Evolutionary conservation across 2,888 invertebrate species (phyloP).

Genomic region (Dione vanillae): DNA sequence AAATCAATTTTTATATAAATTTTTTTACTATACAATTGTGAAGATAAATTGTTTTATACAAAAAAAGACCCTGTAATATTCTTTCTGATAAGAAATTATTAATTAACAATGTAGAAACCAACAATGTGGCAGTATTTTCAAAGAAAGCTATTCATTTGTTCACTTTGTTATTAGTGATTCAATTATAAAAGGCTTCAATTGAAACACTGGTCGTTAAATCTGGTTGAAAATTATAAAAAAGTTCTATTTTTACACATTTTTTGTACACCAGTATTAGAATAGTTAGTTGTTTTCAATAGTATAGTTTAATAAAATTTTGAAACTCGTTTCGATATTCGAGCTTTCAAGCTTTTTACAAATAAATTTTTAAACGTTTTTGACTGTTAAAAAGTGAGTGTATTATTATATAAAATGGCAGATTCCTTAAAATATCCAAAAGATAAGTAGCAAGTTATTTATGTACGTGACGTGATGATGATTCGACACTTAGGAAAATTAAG

Average conservation of each 20-base stretch:
- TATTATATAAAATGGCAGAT: background rate
- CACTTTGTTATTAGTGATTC: constrained; percentile 12
- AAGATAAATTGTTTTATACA: too few relatives aligned
- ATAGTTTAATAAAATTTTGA: background rate
- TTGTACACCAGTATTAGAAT: background rate
- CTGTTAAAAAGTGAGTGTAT: too few relatives aligned
- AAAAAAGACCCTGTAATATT: background rate
- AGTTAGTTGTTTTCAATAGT: constrained; percentile 7
- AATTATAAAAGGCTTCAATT: constrained; percentile 19
- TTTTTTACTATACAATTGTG: too few relatives aligned
- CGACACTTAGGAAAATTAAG: too few relatives aligned
- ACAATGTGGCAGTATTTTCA: background rate
- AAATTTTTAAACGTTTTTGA: too few relatives aligned
- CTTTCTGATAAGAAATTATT: background rate
- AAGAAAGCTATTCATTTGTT: constrained; percentile 17
- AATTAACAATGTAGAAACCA: constrained; percentile 8
- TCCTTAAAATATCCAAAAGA: background rate
- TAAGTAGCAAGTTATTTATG: too few relatives aligned
- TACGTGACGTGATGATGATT: too few relatives aligned
- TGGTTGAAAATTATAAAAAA: background rate
- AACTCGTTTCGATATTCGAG: constrained; percentile 1
- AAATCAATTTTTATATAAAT: too few relatives aligned
- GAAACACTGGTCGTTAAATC: constrained; percentile 7
- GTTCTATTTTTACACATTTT: background rate
- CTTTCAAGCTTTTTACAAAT: constrained; percentile 2